Conservation (phyloP, 2,797 vertebrate genomes). For the Ptychobarbus kaznakovi region DNA sequence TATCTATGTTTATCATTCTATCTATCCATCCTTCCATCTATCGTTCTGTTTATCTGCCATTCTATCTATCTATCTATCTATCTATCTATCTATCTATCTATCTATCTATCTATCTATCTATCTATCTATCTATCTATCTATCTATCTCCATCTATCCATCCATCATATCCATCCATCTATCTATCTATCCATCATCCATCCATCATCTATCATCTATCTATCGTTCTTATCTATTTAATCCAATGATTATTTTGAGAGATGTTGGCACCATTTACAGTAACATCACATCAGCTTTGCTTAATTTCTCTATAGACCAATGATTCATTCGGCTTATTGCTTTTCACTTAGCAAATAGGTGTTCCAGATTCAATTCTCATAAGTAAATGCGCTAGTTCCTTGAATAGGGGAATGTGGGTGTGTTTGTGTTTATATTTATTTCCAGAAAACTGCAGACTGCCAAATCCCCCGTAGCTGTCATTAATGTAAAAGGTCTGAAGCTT, state of each 20-base stretch:
- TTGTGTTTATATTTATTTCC: conserved; percentile 20
- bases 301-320: not conserved
- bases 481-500: conserved; percentile 43
- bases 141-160: too few relatives aligned
- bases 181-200: too few relatives aligned
- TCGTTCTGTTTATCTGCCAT: not conserved
- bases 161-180: too few relatives aligned
- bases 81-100: too few relatives aligned
- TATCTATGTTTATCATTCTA: not conserved
- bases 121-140: too few relatives aligned
- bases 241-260: not conserved
- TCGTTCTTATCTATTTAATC: not conserved
- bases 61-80: too few relatives aligned
- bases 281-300: not conserved
- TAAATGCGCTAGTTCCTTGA: not conserved
- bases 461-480: conserved; percentile 9
- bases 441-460: not conserved
- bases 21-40: not conserved
- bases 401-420: not conserved
- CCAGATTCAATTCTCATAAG: not conserved
- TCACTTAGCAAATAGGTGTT: conserved; percentile 4
- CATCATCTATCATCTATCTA: too few relatives aligned
- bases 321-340: not conserved
- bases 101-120: too few relatives aligned
- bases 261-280: not conserved